Evolutionary conservation across 2,888 invertebrate genomes (phyloP), one percentile per base, ranked within the genome.

Genomic region (Chaitophorus viminalis): DNA sequence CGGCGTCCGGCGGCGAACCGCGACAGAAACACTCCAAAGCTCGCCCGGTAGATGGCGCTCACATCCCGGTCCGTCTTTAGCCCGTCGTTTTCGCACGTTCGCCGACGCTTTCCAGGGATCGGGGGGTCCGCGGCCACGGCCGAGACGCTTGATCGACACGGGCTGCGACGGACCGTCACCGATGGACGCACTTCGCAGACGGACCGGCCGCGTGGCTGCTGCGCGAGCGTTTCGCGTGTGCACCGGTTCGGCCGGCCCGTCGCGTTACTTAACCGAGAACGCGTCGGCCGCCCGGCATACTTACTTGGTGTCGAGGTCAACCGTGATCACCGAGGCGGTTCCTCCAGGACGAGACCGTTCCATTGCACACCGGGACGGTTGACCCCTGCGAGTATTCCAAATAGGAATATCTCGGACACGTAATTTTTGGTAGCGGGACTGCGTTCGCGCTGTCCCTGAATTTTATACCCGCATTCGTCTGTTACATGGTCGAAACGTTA

Each of bases 281-380:
- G 39, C 6, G 25, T 0, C 2, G 17, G 6, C 29, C 5, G 3
- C 0, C 18, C 6, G 65, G 79, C 46, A 87, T 87, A 90, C 90
- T 90, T 90, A 90, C 90, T 92, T 93, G 93, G 93, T 92, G 92
- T 92, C 92, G 92, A 92, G 93, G 92, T 92, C 82, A 89, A 94
- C 93, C 93, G 92, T 94, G 94, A 94, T 94, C 94, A 94, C 90
- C 90, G 93, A 94, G 94, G 94, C 93, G 93, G 94, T 93, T 93
- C 93, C 93, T 93, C 94, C 94, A 93, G 94, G 93, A 92, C 91
- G 94, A 94, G 94, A 93, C 94, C 93, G 91, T 92, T 91, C 93
- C 94, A 94, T 95, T 95, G 95, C 95, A 95, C 95, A 92, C 91
- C 92, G 94, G 93, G 92, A 92, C 93, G 93, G 94, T 93, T 95